Conservation (phyloP, 1,140 invertebrate species). For the Agrypnia vestita region DNA sequence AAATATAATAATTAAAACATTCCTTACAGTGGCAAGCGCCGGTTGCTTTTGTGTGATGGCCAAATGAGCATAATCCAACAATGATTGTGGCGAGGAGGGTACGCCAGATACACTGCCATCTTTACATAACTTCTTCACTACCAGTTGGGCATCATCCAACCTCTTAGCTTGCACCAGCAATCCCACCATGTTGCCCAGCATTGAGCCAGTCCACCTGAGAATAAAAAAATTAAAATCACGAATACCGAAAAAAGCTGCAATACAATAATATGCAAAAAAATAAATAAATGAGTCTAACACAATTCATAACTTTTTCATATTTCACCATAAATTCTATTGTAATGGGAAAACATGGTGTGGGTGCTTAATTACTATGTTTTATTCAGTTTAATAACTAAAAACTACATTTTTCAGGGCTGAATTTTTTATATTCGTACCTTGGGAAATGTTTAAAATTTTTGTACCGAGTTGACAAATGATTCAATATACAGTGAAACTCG, state of each 20-base stretch:
- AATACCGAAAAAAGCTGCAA: no score
- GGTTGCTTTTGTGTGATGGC: constrained; percentile 47
- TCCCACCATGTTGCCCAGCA: constrained; percentile 51
- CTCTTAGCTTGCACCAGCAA: constrained; percentile 31
- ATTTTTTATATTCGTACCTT: no score
- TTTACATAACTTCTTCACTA: constrained; percentile 32
- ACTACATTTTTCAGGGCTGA: no score
- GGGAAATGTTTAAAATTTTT: no score
- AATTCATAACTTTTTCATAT: neutral
- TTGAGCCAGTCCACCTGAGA: constrained; percentile 53
- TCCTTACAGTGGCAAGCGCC: constrained; percentile 44
- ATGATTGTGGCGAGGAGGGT: constrained; percentile 50
- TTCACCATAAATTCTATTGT: neutral
- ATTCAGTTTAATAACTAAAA: no score
- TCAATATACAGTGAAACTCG: no score
- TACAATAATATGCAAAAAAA: neutral
- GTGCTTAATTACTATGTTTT: neutral
- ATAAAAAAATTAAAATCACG: constrained; percentile 14
- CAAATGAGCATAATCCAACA: constrained; percentile 41
- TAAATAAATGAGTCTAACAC: neutral
- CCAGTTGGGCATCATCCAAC: constrained; percentile 39
- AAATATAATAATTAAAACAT: neutral
- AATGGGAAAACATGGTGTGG: neutral
- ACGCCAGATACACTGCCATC: constrained; percentile 40
- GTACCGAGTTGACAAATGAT: no score